Base-by-base conservation (phyloP, 2,888 invertebrate genomes). In the Conus canariensis region DNA sequence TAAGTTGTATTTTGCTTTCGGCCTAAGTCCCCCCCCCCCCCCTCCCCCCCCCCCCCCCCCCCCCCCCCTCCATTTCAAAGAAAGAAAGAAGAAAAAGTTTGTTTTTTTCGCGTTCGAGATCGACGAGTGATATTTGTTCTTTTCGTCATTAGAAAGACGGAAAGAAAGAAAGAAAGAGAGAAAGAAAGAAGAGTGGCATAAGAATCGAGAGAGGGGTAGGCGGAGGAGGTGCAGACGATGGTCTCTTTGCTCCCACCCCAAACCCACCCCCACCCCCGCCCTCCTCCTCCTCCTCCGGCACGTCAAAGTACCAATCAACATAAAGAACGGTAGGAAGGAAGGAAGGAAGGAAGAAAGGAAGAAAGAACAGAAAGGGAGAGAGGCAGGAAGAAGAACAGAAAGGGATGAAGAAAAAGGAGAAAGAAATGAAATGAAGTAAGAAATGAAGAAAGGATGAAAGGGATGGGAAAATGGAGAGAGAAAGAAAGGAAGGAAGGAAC, bases 191-290 rank as follows among this genome's bases (percentile, higher is more conserved):
- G 22, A 19, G 22, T n/a, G 45, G 45, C 45, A 45, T 4, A 45
- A 45, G 45, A 45, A 45, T 45, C 3, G 45, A 45, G 45, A 45
- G 45, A 45, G 45, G 45, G 45, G 45, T 45, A 45, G 45, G 45
- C 1, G 45, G 4, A 45, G 45, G 45, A 45, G 45, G 45, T 1
- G 45, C 3, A 45, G 45, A 45, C 45, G 45, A 45, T 45, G 45
- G 45, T 45, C 45, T 10, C 98, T 98, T 97, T 98, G 99, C 25
- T 98, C 98, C 96, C 99, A 99, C 96, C 98, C 98, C 92, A 97
- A 97, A 25, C 99, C 98, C 95, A 99, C 98, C 96, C 97, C 98
- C 93, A 98, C 98, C 97, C 99, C 99, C 96, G 99, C 99, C 8
- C 99, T 99, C 80, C 99, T 99, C 96, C 99, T 45, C 4, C 45